Percentiles rank a stretch among this genome's conserved stretches.
Evolutionary conservation across 2,797 vertebrate genomes (phyloP).

Genomic region (Thunnus albacares): DNA sequence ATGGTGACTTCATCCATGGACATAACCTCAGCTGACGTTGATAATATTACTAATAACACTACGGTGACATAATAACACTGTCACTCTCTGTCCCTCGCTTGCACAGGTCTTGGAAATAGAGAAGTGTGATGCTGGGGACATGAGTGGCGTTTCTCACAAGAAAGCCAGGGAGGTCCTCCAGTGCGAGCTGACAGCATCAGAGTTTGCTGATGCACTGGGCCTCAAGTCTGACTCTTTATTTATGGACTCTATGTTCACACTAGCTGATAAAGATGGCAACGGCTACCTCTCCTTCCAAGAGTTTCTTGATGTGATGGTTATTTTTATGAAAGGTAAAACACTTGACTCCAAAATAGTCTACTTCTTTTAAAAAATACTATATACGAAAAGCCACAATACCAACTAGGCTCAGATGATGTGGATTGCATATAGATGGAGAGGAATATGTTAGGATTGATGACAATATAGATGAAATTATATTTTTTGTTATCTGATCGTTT

Average conservation of each 20-base stretch:
- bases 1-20: constrained; percentile 55
- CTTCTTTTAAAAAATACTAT: too few species aligned
- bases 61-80: constrained; percentile 49
- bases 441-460: not conserved
- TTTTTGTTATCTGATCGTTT: not conserved
- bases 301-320: constrained; percentile 95
- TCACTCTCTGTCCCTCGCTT: constrained; percentile 21
- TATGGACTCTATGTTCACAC: constrained; percentile 96
- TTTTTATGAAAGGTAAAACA: constrained; percentile 88
- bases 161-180: constrained; percentile 90
- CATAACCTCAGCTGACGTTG: constrained; percentile 57
- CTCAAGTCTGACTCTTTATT: constrained; percentile 93
- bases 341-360: not conserved
- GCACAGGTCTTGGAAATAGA: constrained; percentile 93
- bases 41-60: constrained; percentile 50
- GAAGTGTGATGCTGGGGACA: constrained; percentile 86
- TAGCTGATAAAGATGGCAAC: constrained; percentile 96
- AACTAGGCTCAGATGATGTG: not conserved
- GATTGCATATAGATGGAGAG: not conserved
- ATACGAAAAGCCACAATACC: not conserved
- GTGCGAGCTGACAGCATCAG: constrained; percentile 92
- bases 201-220: constrained; percentile 93
- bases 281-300: constrained; percentile 97
- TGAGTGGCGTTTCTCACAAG: constrained; percentile 83
- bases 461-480: too few species aligned